Percentiles rank a stretch among this genome's conserved stretches.
phyloP scores from a whole-genome alignment of 1,140 invertebrate species.

The Drosophila lacteicornis region DNA sequence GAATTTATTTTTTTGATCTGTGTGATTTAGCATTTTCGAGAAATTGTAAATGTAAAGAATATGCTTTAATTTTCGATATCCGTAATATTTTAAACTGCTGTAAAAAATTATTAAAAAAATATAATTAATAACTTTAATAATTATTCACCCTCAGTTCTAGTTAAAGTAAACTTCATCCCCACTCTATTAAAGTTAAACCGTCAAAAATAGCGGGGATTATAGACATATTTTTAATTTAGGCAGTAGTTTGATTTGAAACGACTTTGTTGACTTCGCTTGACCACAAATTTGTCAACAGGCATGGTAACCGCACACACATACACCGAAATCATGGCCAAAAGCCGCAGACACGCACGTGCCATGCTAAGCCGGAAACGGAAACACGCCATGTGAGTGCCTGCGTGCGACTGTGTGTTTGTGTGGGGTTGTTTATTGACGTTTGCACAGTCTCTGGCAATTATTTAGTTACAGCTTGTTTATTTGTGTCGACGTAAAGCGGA shows the following conservation, averaged over 20 bases:
- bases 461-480: slow-evolving; percentile 53
- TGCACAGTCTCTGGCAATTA: slow-evolving; percentile 67
- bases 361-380: slow-evolving; percentile 69
- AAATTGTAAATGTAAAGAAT: no score
- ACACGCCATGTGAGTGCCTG: slow-evolving; percentile 24
- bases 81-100: no score
- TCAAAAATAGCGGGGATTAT: background rate
- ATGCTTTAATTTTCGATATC: no score
- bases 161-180: background rate
- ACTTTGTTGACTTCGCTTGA: slow-evolving; percentile 68
- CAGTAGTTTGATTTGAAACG: slow-evolving; percentile 56
- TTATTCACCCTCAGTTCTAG: background rate
- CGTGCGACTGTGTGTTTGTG: slow-evolving; percentile 10
- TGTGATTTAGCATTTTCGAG: no score
- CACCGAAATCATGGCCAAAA: slow-evolving; percentile 35
- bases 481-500: slow-evolving; percentile 45
- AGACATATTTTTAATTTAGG: slow-evolving; percentile 17
- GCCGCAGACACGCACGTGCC: slow-evolving; percentile 69
- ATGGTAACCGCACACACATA: slow-evolving; percentile 20
- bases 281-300: slow-evolving; percentile 75
- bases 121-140: background rate
- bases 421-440: slow-evolving; percentile 50
- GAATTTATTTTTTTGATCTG: no score
- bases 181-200: slow-evolving; percentile 5
- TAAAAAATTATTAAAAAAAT: background rate